These are phyloP conservation scores for Ptychochromis oligacanthus DNA, from an alignment of 2,113 vertebrate species.

Conservation along the genomic window DNA sequence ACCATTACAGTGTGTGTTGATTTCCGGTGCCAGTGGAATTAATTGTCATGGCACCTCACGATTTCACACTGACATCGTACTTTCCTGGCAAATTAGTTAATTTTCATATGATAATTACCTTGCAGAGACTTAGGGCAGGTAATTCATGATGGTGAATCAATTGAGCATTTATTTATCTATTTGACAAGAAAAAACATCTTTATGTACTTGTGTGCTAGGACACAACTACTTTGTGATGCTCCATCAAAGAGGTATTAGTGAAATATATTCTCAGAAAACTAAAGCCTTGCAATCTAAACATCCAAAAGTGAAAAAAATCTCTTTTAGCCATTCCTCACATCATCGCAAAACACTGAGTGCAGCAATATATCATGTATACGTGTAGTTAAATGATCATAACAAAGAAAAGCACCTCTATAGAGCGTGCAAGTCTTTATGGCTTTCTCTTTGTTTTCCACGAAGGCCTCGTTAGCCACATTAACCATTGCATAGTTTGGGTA, in stretches of 20 bases:
- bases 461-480: slow-evolving; percentile 31
- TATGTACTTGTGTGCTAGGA: neutral
- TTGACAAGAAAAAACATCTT: neutral
- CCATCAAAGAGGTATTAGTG: neutral
- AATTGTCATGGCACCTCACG: neutral
- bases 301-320: neutral
- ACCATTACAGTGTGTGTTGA: neutral
- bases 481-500: slow-evolving; percentile 22
- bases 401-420: neutral
- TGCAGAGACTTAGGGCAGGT: neutral
- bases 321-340: neutral
- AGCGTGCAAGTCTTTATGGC: neutral
- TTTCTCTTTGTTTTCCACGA: slow-evolving; percentile 26
- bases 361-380: neutral
- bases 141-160: neutral
- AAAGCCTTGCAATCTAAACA: neutral
- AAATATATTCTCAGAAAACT: neutral
- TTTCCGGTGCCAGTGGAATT: neutral
- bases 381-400: slow-evolving; percentile 4
- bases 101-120: neutral
- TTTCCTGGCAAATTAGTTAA: neutral
- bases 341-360: neutral
- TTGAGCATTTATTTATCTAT: neutral
- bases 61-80: neutral
- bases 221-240: neutral